phyloP scores from a whole-genome alignment of 2,113 vertebrate species.

The Orcinus orca region DNA sequence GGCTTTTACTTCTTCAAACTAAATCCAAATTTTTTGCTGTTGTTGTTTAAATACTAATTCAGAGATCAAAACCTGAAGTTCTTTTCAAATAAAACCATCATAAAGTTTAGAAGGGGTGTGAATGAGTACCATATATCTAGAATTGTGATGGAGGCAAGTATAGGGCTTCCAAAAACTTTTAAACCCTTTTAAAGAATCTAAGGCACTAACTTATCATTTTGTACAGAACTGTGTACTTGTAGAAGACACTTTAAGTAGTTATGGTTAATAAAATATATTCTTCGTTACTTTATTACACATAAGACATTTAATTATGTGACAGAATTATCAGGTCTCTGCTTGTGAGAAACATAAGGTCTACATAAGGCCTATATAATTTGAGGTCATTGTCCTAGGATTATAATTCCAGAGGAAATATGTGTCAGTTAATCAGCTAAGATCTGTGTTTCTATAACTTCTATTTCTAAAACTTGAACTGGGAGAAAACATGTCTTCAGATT shows the following conservation, averaged over 20 bases:
- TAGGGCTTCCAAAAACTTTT: background rate
- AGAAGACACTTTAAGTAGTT: background rate
- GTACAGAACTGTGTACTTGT: background rate
- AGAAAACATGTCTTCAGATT: background rate
- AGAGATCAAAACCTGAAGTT: background rate
- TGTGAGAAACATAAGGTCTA: background rate
- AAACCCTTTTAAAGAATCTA: background rate
- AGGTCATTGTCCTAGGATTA: background rate
- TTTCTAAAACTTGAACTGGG: background rate
- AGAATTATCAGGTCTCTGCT: background rate
- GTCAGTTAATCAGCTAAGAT: background rate
- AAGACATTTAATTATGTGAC: background rate
- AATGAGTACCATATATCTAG: background rate
- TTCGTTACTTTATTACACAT: background rate
- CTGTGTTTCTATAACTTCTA: background rate
- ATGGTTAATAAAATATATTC: background rate
- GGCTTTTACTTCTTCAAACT: background rate
- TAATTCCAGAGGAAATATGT: background rate
- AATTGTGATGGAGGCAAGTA: background rate
- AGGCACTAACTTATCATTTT: background rate
- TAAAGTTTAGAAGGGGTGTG: background rate
- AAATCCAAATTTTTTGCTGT: background rate
- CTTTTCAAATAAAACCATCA: background rate
- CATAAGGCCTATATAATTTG: background rate
- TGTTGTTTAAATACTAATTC: background rate